Evolutionary conservation across 2,888 invertebrate species (phyloP).

Genomic region (Lasioglossum pauxillum): DNA sequence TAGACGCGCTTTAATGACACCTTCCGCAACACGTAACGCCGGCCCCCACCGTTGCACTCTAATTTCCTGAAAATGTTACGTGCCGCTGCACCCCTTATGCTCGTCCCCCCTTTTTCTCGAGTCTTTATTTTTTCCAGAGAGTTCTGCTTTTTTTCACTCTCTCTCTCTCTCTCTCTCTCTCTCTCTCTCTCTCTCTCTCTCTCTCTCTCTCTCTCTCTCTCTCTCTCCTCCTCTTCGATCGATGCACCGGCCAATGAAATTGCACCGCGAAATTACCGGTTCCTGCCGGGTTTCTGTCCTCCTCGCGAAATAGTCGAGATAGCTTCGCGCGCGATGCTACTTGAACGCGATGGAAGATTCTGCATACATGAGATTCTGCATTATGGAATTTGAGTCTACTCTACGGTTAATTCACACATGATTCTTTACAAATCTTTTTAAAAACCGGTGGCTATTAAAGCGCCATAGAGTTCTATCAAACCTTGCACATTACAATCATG

Average conservation of each 20-base stretch:
- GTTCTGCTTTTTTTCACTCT: not conserved
- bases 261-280: not conserved
- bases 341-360: not conserved
- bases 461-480: no score
- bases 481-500: no score
- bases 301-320: not conserved
- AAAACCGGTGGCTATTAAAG: no score
- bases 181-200: no score
- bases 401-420: no score
- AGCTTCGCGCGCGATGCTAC: not conserved
- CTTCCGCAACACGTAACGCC: slow-evolving; percentile 15
- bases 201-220: no score
- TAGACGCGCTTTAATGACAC: slow-evolving; percentile 44
- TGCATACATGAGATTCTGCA: no score
- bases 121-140: not conserved
- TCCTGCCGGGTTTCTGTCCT: not conserved
- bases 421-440: no score
- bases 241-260: not conserved
- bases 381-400: no score
- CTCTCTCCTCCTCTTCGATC: not conserved
- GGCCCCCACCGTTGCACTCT: slow-evolving; percentile 37
- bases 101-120: not conserved
- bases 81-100: not conserved
- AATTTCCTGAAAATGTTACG: slow-evolving; percentile 46
- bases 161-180: no score